These are phyloP conservation scores for Ceratina calcarata DNA, from an alignment of 1,140 invertebrate species.

Conservation along the genomic window DNA sequence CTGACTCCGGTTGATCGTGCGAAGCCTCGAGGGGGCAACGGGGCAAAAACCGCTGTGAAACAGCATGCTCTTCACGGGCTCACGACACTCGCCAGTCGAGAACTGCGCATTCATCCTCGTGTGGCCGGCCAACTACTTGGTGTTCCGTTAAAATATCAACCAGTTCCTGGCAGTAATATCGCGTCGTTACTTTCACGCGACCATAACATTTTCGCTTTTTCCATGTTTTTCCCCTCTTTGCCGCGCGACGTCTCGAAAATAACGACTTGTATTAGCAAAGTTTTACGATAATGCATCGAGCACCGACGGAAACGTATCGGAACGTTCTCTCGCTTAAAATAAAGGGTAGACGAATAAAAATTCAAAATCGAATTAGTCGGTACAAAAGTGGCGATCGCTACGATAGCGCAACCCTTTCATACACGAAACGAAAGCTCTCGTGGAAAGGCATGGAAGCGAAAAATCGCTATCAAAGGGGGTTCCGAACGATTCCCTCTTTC, in stretches of 20 bases:
- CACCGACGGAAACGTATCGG: too few species aligned
- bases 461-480: constrained; percentile 40
- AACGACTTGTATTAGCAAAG: too few species aligned
- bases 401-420: background rate
- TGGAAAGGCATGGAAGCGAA: background rate
- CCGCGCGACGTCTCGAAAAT: too few species aligned
- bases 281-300: too few species aligned
- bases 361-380: constrained; percentile 3
- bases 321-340: background rate
- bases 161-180: constrained; percentile 15
- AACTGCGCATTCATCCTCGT: constrained; percentile 25
- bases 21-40: background rate
- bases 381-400: background rate
- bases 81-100: background rate
- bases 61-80: constrained; percentile 19
- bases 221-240: too few species aligned
- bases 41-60: constrained; percentile 46
- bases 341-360: background rate
- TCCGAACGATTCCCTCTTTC: constrained; percentile 12
- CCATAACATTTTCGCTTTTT: constrained; percentile 1
- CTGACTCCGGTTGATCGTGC: background rate
- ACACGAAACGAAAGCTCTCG: constrained; percentile 9
- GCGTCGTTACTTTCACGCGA: constrained; percentile 13
- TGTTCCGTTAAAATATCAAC: constrained; percentile 48
- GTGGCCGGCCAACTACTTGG: constrained; percentile 16